A percentile compares a stretch with the other conserved stretches of the same genome.
These are phyloP conservation scores for Zaprionus taronus DNA, from an alignment of 1,140 invertebrate species.

Conservation along the genomic window DNA sequence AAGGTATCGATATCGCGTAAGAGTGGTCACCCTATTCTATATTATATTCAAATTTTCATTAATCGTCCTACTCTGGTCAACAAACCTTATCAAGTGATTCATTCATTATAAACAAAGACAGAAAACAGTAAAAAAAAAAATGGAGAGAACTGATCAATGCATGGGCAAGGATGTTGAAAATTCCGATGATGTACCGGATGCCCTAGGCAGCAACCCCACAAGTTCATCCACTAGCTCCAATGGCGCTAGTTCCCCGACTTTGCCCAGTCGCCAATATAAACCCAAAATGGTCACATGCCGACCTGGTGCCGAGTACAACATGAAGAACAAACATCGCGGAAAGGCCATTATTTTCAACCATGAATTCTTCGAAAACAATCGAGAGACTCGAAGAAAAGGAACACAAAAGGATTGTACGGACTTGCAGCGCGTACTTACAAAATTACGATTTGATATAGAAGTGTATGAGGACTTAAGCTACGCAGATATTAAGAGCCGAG, in stretches of 20 bases:
- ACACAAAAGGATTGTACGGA: slow-evolving; percentile 90
- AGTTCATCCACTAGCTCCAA: neutral
- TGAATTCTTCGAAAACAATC: slow-evolving; percentile 87
- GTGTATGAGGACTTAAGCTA: slow-evolving; percentile 87
- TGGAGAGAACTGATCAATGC: neutral
- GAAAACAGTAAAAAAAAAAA: neutral
- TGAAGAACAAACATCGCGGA: too few relatives aligned
- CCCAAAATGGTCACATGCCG: slow-evolving; percentile 87
- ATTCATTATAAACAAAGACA: neutral
- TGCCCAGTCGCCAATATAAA: slow-evolving; percentile 1
- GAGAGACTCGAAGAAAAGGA: slow-evolving; percentile 86
- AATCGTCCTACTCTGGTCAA: too few relatives aligned
- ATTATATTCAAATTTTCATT: too few relatives aligned
- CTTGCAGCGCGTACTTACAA: slow-evolving; percentile 87
- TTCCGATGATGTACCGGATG: neutral
- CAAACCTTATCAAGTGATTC: neutral
- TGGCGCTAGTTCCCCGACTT: neutral
- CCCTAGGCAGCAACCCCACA: neutral
- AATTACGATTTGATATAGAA: slow-evolving; percentile 90
- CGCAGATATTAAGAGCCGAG: slow-evolving; percentile 87
- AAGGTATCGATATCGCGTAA: neutral
- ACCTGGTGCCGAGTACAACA: slow-evolving; percentile 84
- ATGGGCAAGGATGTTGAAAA: neutral
- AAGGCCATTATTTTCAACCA: slow-evolving; percentile 94
- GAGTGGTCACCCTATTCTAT: neutral